phyloP scores from a whole-genome alignment of 2,113 vertebrate genomes.

The Nerophis ophidion region DNA sequence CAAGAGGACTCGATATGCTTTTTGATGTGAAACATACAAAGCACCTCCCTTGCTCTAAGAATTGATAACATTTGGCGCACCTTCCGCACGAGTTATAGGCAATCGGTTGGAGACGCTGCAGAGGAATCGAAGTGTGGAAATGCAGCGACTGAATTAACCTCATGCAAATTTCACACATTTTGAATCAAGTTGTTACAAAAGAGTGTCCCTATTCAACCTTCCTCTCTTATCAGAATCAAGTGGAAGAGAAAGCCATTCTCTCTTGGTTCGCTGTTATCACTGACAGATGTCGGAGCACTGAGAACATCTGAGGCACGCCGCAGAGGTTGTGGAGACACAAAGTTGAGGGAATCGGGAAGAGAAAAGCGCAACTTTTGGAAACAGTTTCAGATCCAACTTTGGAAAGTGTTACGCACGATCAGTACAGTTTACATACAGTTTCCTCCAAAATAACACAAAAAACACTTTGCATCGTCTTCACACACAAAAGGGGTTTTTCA shows the following conservation, averaged over 20 bases:
- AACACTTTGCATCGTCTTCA: no score
- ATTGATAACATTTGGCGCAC: conserved; percentile 19
- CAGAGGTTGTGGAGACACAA: conserved; percentile 9
- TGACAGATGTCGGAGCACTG: conserved; percentile 9
- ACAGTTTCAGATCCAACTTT: neutral
- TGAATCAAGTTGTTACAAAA: conserved; percentile 25
- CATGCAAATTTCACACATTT: conserved; percentile 22
- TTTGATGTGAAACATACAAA: conserved; percentile 30
- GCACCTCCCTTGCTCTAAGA: neutral
- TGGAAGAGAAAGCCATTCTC: conserved; percentile 6
- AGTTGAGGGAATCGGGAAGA: conserved; percentile 2
- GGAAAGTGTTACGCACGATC: no score
- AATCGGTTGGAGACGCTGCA: conserved; percentile 21
- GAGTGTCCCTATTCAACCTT: conserved; percentile 12
- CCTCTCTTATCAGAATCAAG: conserved; percentile 2
- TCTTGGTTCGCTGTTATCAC: conserved; percentile 13
- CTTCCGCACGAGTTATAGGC: conserved; percentile 16
- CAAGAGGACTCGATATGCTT: conserved; percentile 1
- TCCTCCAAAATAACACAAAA: no score
- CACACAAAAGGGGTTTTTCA: no score
- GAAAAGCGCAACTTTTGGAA: neutral
- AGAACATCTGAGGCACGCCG: conserved; percentile 10
- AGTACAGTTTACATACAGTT: no score
- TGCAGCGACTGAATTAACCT: conserved; percentile 8
- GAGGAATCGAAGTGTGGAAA: conserved; percentile 19